Evolutionary conservation across 2,113 vertebrate species (phyloP), one percentile per base, ranked within the genome.

Genomic region (Etheostoma cragini): DNA sequence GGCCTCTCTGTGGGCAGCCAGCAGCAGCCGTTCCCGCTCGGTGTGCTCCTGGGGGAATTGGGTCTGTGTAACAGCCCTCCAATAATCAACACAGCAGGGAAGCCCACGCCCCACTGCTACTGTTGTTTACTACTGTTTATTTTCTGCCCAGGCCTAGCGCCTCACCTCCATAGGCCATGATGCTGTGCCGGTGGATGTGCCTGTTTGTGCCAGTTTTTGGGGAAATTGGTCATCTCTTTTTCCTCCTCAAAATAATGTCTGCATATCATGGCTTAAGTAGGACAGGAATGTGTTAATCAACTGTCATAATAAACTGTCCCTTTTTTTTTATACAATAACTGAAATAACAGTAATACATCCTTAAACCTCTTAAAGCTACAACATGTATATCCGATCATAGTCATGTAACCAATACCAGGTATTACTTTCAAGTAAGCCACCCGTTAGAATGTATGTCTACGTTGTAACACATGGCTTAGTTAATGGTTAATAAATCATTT

Each of bases 91-190:
- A 60, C 90, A 85, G 90, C 86, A 74, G 92, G 91, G 76, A 54
- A 33, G 64, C 82, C 68, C 63, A 17, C 82, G 69, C 85, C 92
- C 92, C 62, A 56, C 79, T 58, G 89, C 81, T 83, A 67, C 89
- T 87, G 86, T 87, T 93, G 89, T 94, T 94, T 92, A 93, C 91
- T 82, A 52, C 90, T 92, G 91, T 91, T 93, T 92, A 87, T 79
- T 68, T 80, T 92, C 73, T 83, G 81, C 21, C 62, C 67, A 80
- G 62, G 76, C 70, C 84, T 66, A n/a, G 52, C n/a, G 35, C 80
- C 81, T 91, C 85, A 83, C 89, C 88, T 86, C 68, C 50, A 26
- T 81, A 81, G 80, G 82, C 81, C 82, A 24, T 64, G 71, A 67
- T 79, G 76, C 65, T 68, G 8, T 65, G 0, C 5, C 30, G 16